Percentiles rank a stretch among this genome's conserved stretches.
These are phyloP conservation scores for Haemorhous mexicanus DNA, from an alignment of 2,113 vertebrate species.

Conservation along the genomic window DNA sequence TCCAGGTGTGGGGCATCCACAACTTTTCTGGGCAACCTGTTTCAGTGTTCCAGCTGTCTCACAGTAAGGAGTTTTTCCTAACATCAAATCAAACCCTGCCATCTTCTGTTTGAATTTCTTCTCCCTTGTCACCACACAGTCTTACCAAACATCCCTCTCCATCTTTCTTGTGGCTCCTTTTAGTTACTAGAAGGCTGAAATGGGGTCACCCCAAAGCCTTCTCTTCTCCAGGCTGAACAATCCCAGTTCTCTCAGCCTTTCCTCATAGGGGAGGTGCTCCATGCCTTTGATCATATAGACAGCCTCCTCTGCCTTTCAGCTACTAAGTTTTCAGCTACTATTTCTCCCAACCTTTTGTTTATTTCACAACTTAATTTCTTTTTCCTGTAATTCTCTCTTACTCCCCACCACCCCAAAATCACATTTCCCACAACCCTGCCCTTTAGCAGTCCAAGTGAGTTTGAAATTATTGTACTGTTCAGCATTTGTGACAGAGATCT, in stretches of 20 bases:
- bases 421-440: not conserved
- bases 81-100: not conserved
- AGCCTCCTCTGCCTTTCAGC: not conserved
- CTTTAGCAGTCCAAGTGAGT: not conserved
- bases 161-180: not conserved
- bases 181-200: not conserved
- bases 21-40: not conserved
- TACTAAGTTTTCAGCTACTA: not conserved
- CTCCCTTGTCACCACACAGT: too few species aligned
- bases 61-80: not conserved
- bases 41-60: not conserved
- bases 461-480: not conserved
- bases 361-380: not conserved
- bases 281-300: not conserved
- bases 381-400: not conserved
- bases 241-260: not conserved
- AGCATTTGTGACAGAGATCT: not conserved
- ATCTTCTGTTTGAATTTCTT: not conserved
- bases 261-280: rapidly evolving
- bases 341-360: not conserved
- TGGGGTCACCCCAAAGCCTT: not conserved
- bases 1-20: not conserved
- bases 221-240: not conserved
- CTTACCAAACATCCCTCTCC: not conserved
- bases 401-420: rapidly evolving